Evolutionary conservation across 2,888 invertebrate genomes (phyloP).

Genomic region (Electrophaes corylata): DNA sequence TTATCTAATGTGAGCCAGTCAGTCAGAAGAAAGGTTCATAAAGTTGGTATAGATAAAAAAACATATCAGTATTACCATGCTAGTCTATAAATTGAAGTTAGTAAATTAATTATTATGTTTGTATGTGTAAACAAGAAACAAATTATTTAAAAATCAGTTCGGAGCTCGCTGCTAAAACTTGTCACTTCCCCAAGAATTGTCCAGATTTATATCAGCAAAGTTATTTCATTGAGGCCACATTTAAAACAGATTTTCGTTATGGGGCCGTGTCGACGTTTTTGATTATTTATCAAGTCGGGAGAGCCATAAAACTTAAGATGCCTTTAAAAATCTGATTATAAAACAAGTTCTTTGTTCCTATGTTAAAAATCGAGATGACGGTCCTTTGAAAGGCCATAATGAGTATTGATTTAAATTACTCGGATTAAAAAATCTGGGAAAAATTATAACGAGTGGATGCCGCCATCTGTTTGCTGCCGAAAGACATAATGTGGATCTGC

Average conservation of each 20-base stretch:
- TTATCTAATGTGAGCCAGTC: too few relatives aligned
- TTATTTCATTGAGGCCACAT: constrained; percentile 55
- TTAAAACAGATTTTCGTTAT: constrained; percentile 56
- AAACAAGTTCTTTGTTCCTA: constrained; percentile 78
- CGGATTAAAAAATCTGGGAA: constrained; percentile 80
- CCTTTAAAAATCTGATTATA: constrained; percentile 79
- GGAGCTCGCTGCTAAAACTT: constrained; percentile 21
- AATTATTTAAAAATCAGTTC: background rate
- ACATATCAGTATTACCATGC: too few relatives aligned
- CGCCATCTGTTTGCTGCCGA: constrained; percentile 61
- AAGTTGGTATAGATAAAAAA: too few relatives aligned
- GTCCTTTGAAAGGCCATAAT: constrained; percentile 81
- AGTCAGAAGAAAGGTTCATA: too few relatives aligned
- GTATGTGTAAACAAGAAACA: too few relatives aligned
- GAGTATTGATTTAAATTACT: constrained; percentile 83
- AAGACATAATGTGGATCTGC: constrained; percentile 56
- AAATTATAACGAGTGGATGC: constrained; percentile 79
- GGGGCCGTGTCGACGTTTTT: constrained; percentile 62
- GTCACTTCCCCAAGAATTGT: constrained; percentile 30
- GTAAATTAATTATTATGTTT: too few relatives aligned
- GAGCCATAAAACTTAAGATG: constrained; percentile 75
- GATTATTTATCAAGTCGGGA: constrained; percentile 71
- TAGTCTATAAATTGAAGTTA: too few relatives aligned
- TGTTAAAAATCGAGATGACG: constrained; percentile 76
- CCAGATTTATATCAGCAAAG: constrained; percentile 53